A percentile compares a stretch with the other conserved stretches of the same genome.
phyloP scores from a whole-genome alignment of 2,888 invertebrate genomes.

The Stramonita haemastoma region DNA sequence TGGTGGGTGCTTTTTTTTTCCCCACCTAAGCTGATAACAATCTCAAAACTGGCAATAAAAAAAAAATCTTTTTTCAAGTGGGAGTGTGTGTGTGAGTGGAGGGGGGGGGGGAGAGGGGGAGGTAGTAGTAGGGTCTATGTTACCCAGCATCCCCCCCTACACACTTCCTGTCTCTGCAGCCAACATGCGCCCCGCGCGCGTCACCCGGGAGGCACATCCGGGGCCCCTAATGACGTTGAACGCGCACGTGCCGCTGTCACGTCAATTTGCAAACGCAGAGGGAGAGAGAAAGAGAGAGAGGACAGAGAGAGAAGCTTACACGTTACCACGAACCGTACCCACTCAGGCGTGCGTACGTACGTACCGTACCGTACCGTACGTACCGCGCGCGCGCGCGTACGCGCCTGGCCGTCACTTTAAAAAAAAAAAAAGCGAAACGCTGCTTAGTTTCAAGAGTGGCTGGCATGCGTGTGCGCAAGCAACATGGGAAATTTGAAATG shows the following conservation, averaged over 20 bases:
- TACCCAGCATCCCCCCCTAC: not conserved
- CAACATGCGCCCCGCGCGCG: slow-evolving; percentile 30
- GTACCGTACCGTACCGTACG: not conserved
- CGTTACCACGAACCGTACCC: slow-evolving; percentile 1
- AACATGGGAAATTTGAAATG: slow-evolving; percentile 22
- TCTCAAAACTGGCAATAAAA: too few relatives aligned
- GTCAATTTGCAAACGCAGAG: slow-evolving; percentile 34
- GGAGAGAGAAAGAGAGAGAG: too few relatives aligned
- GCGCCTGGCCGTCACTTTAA: not conserved
- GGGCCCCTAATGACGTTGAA: slow-evolving; percentile 24
- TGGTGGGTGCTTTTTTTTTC: too few relatives aligned
- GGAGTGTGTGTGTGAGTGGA: too few relatives aligned
- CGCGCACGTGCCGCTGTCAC: slow-evolving; percentile 31
- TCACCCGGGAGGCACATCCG: not conserved
- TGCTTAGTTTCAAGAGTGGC: slow-evolving; percentile 18
- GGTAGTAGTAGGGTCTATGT: too few relatives aligned
- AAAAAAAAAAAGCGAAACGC: slow-evolving; percentile 21
- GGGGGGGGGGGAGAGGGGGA: too few relatives aligned
- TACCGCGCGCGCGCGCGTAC: not conserved
- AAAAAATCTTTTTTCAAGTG: too few relatives aligned
- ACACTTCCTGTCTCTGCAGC: not conserved
- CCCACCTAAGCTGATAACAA: too few relatives aligned
- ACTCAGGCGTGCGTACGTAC: slow-evolving; percentile 1
- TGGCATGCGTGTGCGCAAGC: not conserved
- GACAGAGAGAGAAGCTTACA: not conserved